Percentiles rank a stretch among this genome's conserved stretches.
phyloP scores from a whole-genome alignment of 2,888 invertebrate species.

The Cenopis cana region DNA sequence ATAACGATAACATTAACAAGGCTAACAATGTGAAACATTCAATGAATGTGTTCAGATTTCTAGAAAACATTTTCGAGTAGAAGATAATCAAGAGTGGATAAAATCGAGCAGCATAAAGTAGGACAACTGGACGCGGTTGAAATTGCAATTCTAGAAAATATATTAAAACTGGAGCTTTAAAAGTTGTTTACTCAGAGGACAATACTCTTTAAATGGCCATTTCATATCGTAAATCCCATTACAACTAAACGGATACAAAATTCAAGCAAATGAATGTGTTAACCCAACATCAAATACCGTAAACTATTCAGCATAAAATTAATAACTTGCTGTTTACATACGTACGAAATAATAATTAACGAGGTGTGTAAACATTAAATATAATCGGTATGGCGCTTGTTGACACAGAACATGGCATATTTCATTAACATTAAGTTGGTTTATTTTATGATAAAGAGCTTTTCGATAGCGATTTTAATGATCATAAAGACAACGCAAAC shows the following conservation, averaged over 20 bases:
- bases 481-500: conserved; percentile 22
- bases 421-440: conserved; percentile 27
- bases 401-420: conserved; percentile 39
- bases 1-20: not conserved
- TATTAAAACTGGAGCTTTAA: conserved; percentile 18
- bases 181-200: conserved; percentile 33
- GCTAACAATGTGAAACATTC: not conserved
- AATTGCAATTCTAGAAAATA: conserved; percentile 32
- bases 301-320: conserved; percentile 32
- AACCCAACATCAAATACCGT: conserved; percentile 13
- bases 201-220: conserved; percentile 30
- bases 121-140: conserved; percentile 19
- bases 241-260: conserved; percentile 18
- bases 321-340: conserved; percentile 30
- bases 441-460: conserved; percentile 36
- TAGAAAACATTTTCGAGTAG: not conserved
- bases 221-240: conserved; percentile 37
- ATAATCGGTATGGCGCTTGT: conserved; percentile 24
- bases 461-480: conserved; percentile 41
- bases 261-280: conserved; percentile 18
- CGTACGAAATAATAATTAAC: conserved; percentile 34
- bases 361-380: conserved; percentile 33
- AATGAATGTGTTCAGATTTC: not conserved
- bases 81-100: conserved; percentile 10
- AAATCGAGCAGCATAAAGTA: conserved; percentile 22